phyloP scores from a whole-genome alignment of 2,888 invertebrate species.

The Melanostoma scalare region DNA sequence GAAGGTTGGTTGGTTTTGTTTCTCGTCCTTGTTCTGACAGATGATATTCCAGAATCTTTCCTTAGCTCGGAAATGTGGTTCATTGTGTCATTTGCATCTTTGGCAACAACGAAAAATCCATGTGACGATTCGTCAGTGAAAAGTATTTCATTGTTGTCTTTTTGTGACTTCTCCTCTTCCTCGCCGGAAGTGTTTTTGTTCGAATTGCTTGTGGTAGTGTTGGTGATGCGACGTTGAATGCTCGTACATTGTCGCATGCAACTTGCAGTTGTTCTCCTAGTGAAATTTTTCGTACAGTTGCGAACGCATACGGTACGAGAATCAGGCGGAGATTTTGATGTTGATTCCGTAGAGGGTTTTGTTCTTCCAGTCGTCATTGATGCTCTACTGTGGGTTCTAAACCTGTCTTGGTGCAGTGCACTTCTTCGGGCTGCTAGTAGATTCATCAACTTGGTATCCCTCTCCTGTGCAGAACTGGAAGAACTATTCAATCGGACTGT shows the following conservation, averaged over 20 bases:
- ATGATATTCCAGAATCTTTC: constrained; percentile 70
- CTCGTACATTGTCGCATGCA: constrained; percentile 81
- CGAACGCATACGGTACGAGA: constrained; percentile 80
- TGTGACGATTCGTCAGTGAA: constrained; percentile 82
- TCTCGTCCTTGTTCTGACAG: constrained; percentile 75
- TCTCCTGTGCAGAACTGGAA: constrained; percentile 80
- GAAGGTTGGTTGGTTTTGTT: constrained; percentile 73
- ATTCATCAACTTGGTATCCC: constrained; percentile 84
- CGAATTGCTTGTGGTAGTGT: constrained; percentile 64
- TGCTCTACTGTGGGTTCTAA: constrained; percentile 80
- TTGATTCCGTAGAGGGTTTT: constrained; percentile 76
- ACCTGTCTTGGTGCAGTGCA: constrained; percentile 84
- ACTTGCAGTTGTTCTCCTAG: constrained; percentile 81
- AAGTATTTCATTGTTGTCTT: constrained; percentile 81
- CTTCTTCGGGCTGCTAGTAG: constrained; percentile 85
- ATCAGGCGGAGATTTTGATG: constrained; percentile 79
- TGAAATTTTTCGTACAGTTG: constrained; percentile 82
- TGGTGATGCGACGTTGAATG: constrained; percentile 75
- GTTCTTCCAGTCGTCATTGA: constrained; percentile 78
- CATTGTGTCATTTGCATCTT: constrained; percentile 80
- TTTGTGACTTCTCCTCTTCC: constrained; percentile 72
- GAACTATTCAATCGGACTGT: constrained; percentile 75
- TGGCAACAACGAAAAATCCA: constrained; percentile 81
- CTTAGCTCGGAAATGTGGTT: constrained; percentile 79
- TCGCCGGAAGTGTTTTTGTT: constrained; percentile 29